phyloP scores from a whole-genome alignment of 64 coral and sea anemone genomes.

The Hydrozoanthus tunicans region DNA sequence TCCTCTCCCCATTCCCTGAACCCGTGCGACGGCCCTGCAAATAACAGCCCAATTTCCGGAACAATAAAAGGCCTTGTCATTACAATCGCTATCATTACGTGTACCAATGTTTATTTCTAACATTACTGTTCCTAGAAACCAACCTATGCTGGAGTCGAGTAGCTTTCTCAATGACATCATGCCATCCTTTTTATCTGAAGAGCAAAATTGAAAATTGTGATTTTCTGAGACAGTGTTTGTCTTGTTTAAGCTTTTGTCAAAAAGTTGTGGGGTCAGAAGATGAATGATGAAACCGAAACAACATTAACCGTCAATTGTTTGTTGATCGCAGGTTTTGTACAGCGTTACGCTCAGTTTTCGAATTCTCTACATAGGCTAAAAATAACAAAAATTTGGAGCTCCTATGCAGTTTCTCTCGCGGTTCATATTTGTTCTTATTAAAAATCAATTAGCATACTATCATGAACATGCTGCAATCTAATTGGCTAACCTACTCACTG shows the following conservation, averaged over 20 bases:
- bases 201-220: neutral
- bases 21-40: no score
- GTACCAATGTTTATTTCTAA: neutral
- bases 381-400: no score
- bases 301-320: no score
- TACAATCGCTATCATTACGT: neutral
- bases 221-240: neutral
- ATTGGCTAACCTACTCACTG: no score
- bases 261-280: neutral
- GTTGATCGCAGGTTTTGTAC: no score
- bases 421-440: no score
- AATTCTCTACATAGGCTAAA: neutral
- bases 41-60: no score
- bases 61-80: neutral
- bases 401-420: no score
- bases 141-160: slow-evolving; percentile 50
- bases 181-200: slow-evolving; percentile 32
- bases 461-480: no score
- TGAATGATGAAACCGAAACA: neutral
- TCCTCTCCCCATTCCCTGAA: no score
- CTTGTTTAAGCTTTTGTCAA: neutral
- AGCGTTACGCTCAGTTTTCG: no score
- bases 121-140: neutral
- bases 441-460: no score
- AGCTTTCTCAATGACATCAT: slow-evolving; percentile 33